A percentile compares a stretch with the other conserved stretches of the same genome.
Evolutionary conservation across 2,797 vertebrate genomes (phyloP).

Genomic region (Pristis pectinata): DNA sequence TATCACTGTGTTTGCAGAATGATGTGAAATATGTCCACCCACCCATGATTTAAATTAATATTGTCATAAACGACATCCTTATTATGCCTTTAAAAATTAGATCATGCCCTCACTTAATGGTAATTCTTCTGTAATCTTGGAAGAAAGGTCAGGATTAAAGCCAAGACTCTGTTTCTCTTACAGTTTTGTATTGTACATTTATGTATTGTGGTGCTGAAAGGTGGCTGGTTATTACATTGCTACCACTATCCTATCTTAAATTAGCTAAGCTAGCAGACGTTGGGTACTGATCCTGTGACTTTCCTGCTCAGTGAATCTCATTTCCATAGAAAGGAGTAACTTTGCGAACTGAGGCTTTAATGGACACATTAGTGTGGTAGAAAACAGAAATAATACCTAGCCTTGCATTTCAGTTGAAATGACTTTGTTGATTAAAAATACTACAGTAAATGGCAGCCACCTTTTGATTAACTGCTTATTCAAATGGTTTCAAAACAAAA

Average conservation of each 20-base stretch:
- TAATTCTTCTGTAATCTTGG: not conserved
- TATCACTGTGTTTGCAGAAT: not conserved
- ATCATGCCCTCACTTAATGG: not conserved
- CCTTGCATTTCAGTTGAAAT: not conserved
- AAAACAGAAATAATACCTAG: not conserved
- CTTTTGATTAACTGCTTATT: not conserved
- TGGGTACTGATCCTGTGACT: not conserved
- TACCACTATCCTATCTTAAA: not conserved
- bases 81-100: not conserved
- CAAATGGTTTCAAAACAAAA: not conserved
- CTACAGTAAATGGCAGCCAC: not conserved
- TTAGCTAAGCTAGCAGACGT: not conserved
- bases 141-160: not conserved
- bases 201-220: not conserved
- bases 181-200: not conserved
- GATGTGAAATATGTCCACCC: not conserved
- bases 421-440: not conserved
- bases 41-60: not conserved
- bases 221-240: not conserved
- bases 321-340: not conserved
- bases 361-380: not conserved
- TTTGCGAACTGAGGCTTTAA: not conserved
- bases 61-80: not conserved
- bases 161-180: not conserved
- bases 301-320: not conserved